Evolutionary conservation across 2,888 invertebrate genomes (phyloP).

Genomic region (Chorisops tibialis): DNA sequence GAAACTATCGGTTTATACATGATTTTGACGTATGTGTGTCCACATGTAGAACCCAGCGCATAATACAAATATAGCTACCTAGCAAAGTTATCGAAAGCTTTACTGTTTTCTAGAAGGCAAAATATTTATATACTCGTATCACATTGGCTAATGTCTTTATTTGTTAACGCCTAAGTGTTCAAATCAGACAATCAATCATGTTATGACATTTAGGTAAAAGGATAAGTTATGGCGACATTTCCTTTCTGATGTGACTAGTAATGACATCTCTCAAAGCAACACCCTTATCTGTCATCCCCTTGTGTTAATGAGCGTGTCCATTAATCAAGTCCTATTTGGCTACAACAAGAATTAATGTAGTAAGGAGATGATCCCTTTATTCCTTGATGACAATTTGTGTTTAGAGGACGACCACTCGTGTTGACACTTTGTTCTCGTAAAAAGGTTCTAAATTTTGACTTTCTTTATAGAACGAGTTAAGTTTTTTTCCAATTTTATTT

Average conservation of each 20-base stretch:
- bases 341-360: slow-evolving; percentile 14
- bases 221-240: slow-evolving; percentile 24
- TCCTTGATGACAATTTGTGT: slow-evolving; percentile 17
- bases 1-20: too few relatives aligned
- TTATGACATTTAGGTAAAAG: slow-evolving; percentile 14
- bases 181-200: slow-evolving; percentile 21
- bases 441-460: too few relatives aligned
- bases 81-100: too few relatives aligned
- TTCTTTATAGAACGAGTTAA: too few relatives aligned
- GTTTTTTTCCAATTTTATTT: too few relatives aligned
- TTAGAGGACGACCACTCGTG: slow-evolving; percentile 12
- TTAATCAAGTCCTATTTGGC: slow-evolving; percentile 14
- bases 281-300: slow-evolving; percentile 23
- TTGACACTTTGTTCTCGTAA: too few relatives aligned
- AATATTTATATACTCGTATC: too few relatives aligned
- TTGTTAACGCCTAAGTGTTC: slow-evolving; percentile 12
- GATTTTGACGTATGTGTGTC: too few relatives aligned
- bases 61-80: too few relatives aligned
- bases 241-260: slow-evolving; percentile 20
- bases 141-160: slow-evolving; percentile 20
- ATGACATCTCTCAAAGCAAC: slow-evolving; percentile 20
- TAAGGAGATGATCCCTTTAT: slow-evolving; percentile 19
- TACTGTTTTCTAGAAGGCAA: too few relatives aligned
- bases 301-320: slow-evolving; percentile 16
- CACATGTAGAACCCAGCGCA: too few relatives aligned